These are phyloP conservation scores for Myiopsitta monachus DNA, from an alignment of 2,113 vertebrate species.

Conservation along the genomic window DNA sequence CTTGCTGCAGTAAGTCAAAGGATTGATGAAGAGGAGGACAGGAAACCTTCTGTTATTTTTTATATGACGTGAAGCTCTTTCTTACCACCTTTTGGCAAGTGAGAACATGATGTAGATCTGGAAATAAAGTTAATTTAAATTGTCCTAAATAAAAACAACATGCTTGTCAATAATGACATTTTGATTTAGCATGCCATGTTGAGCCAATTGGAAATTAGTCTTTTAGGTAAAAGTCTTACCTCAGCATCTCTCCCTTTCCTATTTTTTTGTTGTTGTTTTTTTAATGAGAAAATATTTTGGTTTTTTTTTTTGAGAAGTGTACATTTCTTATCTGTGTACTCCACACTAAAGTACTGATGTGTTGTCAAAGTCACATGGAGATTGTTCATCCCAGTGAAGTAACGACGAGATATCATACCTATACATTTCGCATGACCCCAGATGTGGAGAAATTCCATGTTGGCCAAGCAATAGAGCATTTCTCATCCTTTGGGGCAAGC, in stretches of 20 bases:
- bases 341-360: neutral
- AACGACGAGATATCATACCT: neutral
- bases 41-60: neutral
- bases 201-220: neutral
- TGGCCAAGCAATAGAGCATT: neutral
- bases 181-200: neutral
- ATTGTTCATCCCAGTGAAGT: neutral
- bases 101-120: neutral
- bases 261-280: neutral
- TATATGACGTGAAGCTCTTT: neutral
- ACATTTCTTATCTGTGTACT: neutral
- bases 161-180: neutral
- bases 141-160: neutral
- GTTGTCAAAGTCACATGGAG: neutral
- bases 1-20: neutral
- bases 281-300: neutral
- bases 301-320: neutral
- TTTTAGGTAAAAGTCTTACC: neutral
- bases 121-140: neutral
- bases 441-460: neutral
- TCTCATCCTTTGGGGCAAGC: neutral
- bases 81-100: neutral
- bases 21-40: neutral
- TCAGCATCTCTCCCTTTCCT: neutral
- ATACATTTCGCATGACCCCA: neutral